These are phyloP conservation scores for Pygoscelis adeliae DNA, from an alignment of 2,113 vertebrate species.

Conservation along the genomic window DNA sequence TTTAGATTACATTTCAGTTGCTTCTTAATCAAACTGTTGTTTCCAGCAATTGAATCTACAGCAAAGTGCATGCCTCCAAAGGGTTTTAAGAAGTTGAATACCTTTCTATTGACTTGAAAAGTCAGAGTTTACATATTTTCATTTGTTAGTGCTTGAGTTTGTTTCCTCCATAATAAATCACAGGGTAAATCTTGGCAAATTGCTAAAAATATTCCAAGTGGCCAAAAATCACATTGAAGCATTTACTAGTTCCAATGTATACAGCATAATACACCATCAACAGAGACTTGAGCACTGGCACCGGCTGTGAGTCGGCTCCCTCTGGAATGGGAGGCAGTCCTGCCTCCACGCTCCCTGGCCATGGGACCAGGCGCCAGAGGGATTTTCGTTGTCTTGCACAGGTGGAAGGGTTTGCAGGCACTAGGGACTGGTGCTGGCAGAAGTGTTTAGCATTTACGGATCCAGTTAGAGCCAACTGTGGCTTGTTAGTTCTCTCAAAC, in stretches of 20 bases:
- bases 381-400: background rate
- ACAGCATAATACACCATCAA: background rate
- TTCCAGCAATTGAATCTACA: background rate
- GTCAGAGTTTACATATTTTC: constrained; percentile 64
- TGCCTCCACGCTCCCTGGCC: background rate
- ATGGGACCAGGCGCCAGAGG: background rate
- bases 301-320: background rate
- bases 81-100: constrained; percentile 15
- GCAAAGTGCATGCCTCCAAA: background rate
- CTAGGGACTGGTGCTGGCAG: background rate
- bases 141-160: constrained; percentile 70
- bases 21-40: background rate
- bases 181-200: constrained; percentile 61
- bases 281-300: background rate
- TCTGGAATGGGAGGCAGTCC: background rate
- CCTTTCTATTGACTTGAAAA: constrained; percentile 57
- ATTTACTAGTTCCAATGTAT: background rate
- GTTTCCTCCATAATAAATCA: constrained; percentile 69
- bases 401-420: background rate
- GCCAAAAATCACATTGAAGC: constrained; percentile 62
- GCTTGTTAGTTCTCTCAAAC: background rate
- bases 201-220: constrained; percentile 55
- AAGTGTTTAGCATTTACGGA: accelerated
- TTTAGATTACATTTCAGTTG: background rate
- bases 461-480: accelerated